Percentiles rank a stretch among this genome's conserved stretches.
Evolutionary conservation across 2,888 invertebrate genomes (phyloP).

Genomic region (Perizoma flavofasciatum): DNA sequence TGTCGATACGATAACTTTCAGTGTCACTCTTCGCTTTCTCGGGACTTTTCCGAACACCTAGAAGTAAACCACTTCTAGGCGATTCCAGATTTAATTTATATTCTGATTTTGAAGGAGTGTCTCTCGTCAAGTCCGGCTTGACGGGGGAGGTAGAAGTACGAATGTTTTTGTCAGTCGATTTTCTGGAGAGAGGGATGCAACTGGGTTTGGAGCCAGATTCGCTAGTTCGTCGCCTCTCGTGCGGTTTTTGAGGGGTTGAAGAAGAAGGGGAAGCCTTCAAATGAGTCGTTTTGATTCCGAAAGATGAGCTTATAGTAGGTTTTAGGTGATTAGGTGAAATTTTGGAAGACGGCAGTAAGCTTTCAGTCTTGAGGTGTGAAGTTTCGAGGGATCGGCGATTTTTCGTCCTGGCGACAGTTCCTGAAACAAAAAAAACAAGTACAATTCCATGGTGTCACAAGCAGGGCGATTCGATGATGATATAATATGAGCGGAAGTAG

Average conservation of each 20-base stretch:
- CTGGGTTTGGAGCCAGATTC: conserved; percentile 69
- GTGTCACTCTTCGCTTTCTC: conserved; percentile 74
- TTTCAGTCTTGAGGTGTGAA: conserved; percentile 75
- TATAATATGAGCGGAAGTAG: conserved; percentile 52
- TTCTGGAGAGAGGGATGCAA: conserved; percentile 74
- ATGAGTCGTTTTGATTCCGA: conserved; percentile 65
- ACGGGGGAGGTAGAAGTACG: conserved; percentile 65
- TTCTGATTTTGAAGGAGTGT: conserved; percentile 54
- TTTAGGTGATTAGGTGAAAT: conserved; percentile 64
- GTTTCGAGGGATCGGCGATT: conserved; percentile 69
- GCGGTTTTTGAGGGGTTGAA: conserved; percentile 54
- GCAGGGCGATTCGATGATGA: conserved; percentile 31
- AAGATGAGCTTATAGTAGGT: conserved; percentile 65
- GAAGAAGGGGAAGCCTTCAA: conserved; percentile 58
- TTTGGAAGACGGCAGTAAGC: conserved; percentile 78
- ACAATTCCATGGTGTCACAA: conserved; percentile 19
- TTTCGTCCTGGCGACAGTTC: conserved; percentile 66
- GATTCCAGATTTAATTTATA: conserved; percentile 64
- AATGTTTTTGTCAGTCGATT: conserved; percentile 60
- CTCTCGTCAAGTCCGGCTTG: conserved; percentile 67
- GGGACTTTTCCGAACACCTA: conserved; percentile 66
- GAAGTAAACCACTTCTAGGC: conserved; percentile 56
- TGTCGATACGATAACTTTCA: conserved; percentile 72
- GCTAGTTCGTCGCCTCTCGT: conserved; percentile 67
- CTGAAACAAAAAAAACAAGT: conserved; percentile 66